These are phyloP conservation scores for Taxidea taxus DNA, from an alignment of 2,113 vertebrate genomes.

Conservation along the genomic window DNA sequence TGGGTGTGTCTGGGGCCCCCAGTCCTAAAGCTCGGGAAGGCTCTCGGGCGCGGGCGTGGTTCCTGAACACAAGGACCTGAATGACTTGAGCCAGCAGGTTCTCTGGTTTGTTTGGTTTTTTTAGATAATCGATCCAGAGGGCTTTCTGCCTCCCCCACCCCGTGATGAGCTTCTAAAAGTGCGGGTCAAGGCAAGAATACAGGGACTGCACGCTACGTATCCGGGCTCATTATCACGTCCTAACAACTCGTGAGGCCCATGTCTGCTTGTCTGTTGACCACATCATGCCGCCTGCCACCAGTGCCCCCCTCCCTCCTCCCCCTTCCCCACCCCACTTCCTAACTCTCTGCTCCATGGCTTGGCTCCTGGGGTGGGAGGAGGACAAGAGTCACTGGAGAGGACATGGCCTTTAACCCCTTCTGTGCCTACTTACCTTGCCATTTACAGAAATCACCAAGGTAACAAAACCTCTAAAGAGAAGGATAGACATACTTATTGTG, in stretches of 20 bases:
- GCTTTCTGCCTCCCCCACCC: neutral
- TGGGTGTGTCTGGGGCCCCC: neutral
- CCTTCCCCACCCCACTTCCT: neutral
- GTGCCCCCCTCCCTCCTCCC: neutral
- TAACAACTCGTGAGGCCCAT: neutral
- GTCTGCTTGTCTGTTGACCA: neutral
- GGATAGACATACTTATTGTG: neutral
- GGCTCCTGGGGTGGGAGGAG: neutral
- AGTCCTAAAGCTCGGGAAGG: neutral
- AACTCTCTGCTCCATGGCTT: too few relatives aligned
- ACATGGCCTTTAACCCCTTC: neutral
- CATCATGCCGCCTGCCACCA: neutral
- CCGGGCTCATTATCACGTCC: neutral
- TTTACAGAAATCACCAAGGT: slow-evolving; percentile 44
- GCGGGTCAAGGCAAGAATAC: fast-evolving
- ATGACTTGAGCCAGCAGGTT: neutral
- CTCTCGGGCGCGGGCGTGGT: neutral
- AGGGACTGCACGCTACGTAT: fast-evolving
- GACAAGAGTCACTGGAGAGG: neutral
- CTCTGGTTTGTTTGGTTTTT: too few relatives aligned
- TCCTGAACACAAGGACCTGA: neutral
- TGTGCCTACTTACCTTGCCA: slow-evolving; percentile 71
- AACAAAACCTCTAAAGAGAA: slow-evolving; percentile 53
- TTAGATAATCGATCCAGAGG: neutral
- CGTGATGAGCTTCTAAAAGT: neutral